phyloP scores from a whole-genome alignment of 2,113 vertebrate genomes.

The Dermatemys mawii region DNA sequence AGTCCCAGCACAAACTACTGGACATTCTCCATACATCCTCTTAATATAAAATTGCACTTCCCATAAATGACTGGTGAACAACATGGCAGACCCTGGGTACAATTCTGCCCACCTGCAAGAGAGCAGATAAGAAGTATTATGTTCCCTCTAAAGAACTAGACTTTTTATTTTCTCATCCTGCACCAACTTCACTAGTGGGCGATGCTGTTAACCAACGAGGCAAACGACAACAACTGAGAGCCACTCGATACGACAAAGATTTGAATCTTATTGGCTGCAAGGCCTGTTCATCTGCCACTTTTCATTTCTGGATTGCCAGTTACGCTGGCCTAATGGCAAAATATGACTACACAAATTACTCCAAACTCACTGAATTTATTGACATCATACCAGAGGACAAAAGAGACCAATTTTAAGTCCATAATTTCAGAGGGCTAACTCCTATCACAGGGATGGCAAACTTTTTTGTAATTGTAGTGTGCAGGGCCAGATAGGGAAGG shows the following conservation, averaged over 20 bases:
- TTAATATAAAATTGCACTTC: background rate
- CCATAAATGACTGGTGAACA: background rate
- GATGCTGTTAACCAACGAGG: background rate
- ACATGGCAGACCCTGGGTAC: background rate
- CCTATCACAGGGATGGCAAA: no score
- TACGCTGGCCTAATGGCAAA: background rate
- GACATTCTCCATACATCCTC: background rate
- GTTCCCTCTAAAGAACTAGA: background rate
- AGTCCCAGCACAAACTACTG: background rate
- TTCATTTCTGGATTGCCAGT: background rate
- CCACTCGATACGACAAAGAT: background rate
- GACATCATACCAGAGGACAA: background rate
- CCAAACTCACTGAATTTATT: background rate
- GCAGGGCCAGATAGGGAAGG: no score
- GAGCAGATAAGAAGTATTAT: background rate
- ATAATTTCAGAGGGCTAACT: no score
- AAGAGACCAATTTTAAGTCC: background rate
- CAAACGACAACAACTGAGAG: background rate
- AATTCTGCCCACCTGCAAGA: background rate
- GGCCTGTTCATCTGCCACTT: background rate
- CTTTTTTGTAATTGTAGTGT: no score
- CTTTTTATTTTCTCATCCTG: background rate
- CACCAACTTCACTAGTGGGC: background rate
- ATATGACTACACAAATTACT: background rate
- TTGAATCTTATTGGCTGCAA: background rate